Evolutionary conservation across 2,888 invertebrate species (phyloP), one percentile per base, ranked within the genome.

Genomic region (Polietes domitor): DNA sequence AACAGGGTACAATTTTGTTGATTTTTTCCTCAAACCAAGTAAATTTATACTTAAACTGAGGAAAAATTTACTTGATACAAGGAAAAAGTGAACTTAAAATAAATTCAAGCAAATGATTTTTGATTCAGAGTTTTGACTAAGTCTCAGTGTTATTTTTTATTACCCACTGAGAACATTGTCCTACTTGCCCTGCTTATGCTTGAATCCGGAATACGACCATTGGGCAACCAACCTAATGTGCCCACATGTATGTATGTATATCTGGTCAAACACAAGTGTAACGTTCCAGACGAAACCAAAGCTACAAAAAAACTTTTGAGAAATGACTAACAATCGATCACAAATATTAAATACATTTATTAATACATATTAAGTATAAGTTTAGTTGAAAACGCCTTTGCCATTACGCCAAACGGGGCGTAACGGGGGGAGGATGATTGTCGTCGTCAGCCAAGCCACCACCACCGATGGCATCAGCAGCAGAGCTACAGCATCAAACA

Each of bases 311-410:
- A 77, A 65, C 63, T 74, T 74, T 70, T 82, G 82, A 86, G 75
- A 85, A 90, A 90, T 89, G 87, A 88, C 86, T 87, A 87, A 86
- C 88, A 90, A 90, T 90, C 90, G 90, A 90, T 90, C 90, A 90
- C 89, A 89, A 87, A 88, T 89, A 90, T 90, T 88, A 88, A 90
- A 88, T 89, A 89, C 88, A 89, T 90, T 84, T 84, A 84, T 81
- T 84, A 81, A 81, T 73, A 79, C 76, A 76, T 76, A 84, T 89
- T 89, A 61, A 61, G 61, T n/a, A 87, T 88, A 89, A 89, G 86
- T 86, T 80, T 80, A 63, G 72, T 24, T 73, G 77, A 71, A 83
- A 80, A 82, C 82, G 84, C 80, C 86, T 72, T 81, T 83, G 76
- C 76, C 58, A 81, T 85, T 79, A 74, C n/a, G n/a, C 28, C 47